Conservation (phyloP, 2,113 vertebrate species). For the Uria lomvia region DNA sequence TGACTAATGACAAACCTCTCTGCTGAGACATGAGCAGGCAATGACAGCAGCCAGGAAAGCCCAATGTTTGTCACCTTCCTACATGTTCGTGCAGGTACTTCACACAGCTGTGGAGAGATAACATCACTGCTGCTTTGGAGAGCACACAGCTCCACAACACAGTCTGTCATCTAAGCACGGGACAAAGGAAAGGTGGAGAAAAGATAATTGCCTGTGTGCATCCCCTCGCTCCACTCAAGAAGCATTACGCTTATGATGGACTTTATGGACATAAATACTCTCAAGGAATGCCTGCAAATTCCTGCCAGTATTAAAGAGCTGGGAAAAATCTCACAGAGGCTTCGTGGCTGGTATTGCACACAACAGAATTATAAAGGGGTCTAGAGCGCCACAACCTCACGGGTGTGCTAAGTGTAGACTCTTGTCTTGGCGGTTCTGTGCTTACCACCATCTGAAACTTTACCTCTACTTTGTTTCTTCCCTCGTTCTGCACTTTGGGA, state of each 20-base stretch:
- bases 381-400: background rate
- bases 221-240: background rate
- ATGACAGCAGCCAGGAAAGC: background rate
- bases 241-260: fast-evolving
- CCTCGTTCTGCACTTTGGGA: background rate
- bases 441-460: background rate
- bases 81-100: background rate
- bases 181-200: background rate
- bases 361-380: background rate
- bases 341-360: background rate
- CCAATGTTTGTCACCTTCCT: background rate
- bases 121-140: background rate
- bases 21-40: background rate
- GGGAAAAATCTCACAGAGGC: background rate
- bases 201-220: background rate
- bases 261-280: background rate
- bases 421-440: background rate
- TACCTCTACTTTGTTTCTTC: background rate
- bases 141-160: background rate
- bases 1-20: background rate
- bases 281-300: background rate
- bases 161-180: background rate
- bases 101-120: fast-evolving
- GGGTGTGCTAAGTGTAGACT: fast-evolving
- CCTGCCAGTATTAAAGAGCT: background rate